Evolutionary conservation across 2,113 vertebrate species (phyloP).

Genomic region (Egretta garzetta): DNA sequence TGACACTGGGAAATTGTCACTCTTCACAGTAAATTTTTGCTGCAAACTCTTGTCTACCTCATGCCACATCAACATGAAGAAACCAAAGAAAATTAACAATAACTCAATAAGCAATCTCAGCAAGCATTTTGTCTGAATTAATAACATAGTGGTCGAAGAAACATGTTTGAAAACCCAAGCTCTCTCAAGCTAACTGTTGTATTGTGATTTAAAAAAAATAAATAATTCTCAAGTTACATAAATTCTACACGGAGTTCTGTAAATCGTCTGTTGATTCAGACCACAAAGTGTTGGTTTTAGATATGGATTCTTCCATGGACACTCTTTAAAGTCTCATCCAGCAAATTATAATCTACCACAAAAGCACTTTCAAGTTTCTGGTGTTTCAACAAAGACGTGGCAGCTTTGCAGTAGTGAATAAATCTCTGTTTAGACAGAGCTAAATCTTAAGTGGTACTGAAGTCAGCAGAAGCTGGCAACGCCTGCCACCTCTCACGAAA

Average conservation of each 20-base stretch:
- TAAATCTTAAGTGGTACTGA: neutral
- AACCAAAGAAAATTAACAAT: neutral
- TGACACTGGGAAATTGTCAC: neutral
- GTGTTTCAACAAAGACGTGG: neutral
- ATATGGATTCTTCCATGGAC: neutral
- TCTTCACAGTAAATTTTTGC: neutral
- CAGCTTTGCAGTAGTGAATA: neutral
- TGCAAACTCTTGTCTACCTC: neutral
- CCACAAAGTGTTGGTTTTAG: neutral
- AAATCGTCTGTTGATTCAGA: neutral
- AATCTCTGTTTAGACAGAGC: neutral
- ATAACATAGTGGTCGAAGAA: neutral
- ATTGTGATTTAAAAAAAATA: neutral
- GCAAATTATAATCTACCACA: neutral
- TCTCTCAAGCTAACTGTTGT: neutral
- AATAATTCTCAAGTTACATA: accelerated
- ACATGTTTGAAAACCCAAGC: neutral
- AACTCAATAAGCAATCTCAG: neutral
- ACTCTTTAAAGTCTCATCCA: neutral
- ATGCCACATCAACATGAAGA: neutral
- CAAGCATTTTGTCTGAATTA: neutral
- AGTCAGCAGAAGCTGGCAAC: neutral
- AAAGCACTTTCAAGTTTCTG: neutral
- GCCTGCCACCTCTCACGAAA: neutral
- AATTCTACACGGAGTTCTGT: neutral